phyloP scores from a whole-genome alignment of 2,113 vertebrate genomes.

The Trematocara stigmaticum region DNA sequence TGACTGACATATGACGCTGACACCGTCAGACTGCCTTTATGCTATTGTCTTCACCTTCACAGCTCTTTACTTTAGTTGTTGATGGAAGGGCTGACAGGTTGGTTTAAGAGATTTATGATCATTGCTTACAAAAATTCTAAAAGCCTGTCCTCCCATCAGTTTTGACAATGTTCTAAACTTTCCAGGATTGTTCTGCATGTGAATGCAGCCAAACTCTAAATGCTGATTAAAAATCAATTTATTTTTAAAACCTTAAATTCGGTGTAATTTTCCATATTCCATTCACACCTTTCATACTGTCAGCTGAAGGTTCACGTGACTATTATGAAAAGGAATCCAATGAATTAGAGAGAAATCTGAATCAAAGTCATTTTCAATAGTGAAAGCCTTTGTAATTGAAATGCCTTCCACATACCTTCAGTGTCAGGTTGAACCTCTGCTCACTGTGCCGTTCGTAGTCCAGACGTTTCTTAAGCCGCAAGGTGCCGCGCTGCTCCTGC shows the following conservation, averaged over 20 bases:
- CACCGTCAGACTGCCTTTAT: not conserved
- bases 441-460: conserved; percentile 84
- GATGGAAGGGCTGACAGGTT: not conserved
- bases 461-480: conserved; percentile 79
- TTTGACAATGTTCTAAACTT: not conserved
- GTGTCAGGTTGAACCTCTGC: conserved; percentile 82
- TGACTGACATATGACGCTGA: not conserved
- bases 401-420: conserved; percentile 56
- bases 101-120: not conserved
- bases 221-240: not conserved
- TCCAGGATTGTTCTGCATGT: not conserved
- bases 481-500: conserved; percentile 75
- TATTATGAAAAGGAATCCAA: not conserved
- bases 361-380: not conserved
- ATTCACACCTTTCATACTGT: not conserved
- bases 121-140: not conserved
- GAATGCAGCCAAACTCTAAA: not conserved
- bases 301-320: not conserved
- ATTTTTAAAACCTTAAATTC: not conserved
- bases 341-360: not conserved
- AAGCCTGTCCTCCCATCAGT: not conserved
- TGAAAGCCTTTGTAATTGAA: not conserved
- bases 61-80: not conserved
- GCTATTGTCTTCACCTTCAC: not conserved
- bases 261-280: not conserved